A percentile compares a stretch with the other conserved stretches of the same genome.
Evolutionary conservation across 2,797 vertebrate genomes (phyloP).

Genomic region (Onychomys arenicola): DNA sequence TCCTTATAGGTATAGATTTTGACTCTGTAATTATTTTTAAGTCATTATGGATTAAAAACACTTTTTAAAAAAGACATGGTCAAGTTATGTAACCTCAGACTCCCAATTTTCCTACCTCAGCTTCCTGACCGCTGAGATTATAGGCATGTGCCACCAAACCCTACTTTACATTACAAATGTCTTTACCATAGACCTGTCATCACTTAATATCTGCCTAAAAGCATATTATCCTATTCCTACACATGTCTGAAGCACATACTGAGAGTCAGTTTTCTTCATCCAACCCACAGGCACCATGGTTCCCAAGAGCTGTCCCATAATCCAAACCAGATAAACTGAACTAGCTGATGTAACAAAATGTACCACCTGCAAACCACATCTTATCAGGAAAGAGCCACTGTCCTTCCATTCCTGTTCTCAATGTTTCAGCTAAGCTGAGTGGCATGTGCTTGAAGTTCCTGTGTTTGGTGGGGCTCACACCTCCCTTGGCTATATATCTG

Average conservation of each 20-base stretch:
- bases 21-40: slow-evolving; percentile 24
- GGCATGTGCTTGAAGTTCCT: neutral
- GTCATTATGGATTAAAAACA: neutral
- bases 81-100: neutral
- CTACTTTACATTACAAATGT: neutral
- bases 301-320: neutral
- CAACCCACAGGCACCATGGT: neutral
- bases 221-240: neutral
- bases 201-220: neutral
- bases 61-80: neutral
- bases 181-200: neutral
- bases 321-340: neutral
- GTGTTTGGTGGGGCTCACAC: neutral
- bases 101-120: neutral
- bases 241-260: neutral
- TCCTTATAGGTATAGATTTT: neutral
- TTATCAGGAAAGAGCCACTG: neutral
- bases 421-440: neutral
- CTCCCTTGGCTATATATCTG: neutral
- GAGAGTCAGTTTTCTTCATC: neutral
- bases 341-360: neutral
- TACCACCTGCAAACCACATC: neutral
- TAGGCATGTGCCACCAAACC: neutral
- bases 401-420: neutral
- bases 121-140: neutral